Evolutionary conservation across 2,888 invertebrate species (phyloP), one percentile per base, ranked within the genome.

Genomic region (Hipparchia sbordonii): DNA sequence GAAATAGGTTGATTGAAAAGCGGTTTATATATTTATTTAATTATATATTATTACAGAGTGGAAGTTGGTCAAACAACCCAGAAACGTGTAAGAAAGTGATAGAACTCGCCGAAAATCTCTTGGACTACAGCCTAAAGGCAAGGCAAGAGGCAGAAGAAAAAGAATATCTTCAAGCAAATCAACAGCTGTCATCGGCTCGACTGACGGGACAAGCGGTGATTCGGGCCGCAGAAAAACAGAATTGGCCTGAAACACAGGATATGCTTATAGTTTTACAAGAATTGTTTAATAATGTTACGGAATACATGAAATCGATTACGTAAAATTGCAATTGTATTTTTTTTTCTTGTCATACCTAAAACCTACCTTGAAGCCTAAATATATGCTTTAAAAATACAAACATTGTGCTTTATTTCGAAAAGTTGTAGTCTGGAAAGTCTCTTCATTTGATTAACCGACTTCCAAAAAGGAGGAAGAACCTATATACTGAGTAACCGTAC

Each of bases 21-120:
- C 13, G 1, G 48, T 7, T 2, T 5, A 54, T 54, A 12, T 54
- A 10, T 33, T 60, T 12, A 39, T 10, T 10, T 46, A 23, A 23
- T 23, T 23, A 23, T 23, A 69, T 70, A 66, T 63, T 67, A 69
- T 74, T 88, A 54, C 82, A 94, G 94, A 89, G 61, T 74, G 90
- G 89, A 33, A 88, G 84, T 75, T 96, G 96, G 95, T 87, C 94
- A 2, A 94, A 94, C 73, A 94, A 94, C 77, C 93, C 95, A 0
- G 92, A 93, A 0, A 92, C 94, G 5, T 95, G 96, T 80, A 87
- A 94, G 73, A 95, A 95, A 82, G 95, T 97, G 0, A 86, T 97
- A 12, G 88, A 95, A 69, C 84, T 97, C 8, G 95, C 96, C 59
- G 85, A 89, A 33, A 91, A 94, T 67, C 87, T 97, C 33, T 94